Percentiles rank a stretch among this genome's conserved stretches.
Evolutionary conservation across 2,797 vertebrate genomes (phyloP).

Genomic region (Aphelocoma californica): DNA sequence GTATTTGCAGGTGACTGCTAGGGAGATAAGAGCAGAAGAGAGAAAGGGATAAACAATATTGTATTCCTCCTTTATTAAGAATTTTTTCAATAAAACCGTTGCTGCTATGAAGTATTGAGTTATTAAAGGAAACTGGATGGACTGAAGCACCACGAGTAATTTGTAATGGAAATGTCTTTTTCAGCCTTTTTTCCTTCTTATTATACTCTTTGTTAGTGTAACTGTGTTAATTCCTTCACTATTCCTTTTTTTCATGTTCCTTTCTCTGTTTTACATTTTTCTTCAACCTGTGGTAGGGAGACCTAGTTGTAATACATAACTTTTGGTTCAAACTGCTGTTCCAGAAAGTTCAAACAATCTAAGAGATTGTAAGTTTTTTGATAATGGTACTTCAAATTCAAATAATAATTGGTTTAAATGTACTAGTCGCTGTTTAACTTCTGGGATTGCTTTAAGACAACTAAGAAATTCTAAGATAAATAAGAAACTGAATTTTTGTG

Average conservation of each 20-base stretch:
- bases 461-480: not conserved
- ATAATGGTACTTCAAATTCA: not conserved
- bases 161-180: not conserved
- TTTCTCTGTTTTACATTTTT: not conserved
- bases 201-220: not conserved
- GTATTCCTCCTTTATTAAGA: not conserved
- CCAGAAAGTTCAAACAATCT: not conserved
- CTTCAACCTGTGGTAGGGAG: not conserved
- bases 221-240: not conserved
- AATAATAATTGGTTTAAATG: not conserved
- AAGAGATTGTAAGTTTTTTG: not conserved
- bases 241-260: not conserved
- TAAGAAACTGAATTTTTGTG: not conserved
- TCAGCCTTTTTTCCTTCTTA: not conserved
- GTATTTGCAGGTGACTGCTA: not conserved
- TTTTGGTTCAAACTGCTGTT: not conserved
- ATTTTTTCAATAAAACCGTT: not conserved
- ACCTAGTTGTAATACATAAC: not conserved
- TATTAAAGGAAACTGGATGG: not conserved
- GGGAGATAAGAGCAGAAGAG: not conserved
- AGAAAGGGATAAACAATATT: not conserved
- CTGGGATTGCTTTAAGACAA: not conserved
- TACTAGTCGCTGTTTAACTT: not conserved
- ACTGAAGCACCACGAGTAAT: not conserved
- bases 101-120: not conserved